phyloP scores from a whole-genome alignment of 35 echinoderm and acorn worm species.

The Strongylocentrotus purpuratus region DNA sequence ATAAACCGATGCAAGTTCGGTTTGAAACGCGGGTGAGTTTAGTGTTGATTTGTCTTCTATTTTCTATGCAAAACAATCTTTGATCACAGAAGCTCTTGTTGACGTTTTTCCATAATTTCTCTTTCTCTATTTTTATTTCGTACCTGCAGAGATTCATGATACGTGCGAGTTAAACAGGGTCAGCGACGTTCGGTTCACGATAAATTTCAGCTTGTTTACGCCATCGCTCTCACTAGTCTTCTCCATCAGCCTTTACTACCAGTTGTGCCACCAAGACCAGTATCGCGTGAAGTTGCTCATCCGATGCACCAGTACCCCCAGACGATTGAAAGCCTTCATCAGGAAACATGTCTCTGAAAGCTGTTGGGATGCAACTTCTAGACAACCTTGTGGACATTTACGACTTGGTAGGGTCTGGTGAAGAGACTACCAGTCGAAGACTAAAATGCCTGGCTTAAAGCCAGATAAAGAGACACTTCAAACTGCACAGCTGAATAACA shows the following conservation, averaged over 20 bases:
- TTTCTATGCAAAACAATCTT: no score
- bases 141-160: constrained; percentile 12
- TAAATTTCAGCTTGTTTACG: constrained; percentile 14
- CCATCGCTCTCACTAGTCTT: background rate
- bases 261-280: background rate
- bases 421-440: background rate
- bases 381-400: background rate
- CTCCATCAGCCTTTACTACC: background rate
- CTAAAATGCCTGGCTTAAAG: background rate
- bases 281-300: background rate
- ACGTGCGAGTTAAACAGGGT: constrained; percentile 31
- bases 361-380: background rate
- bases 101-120: background rate
- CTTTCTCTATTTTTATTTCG: background rate
- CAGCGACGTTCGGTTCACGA: background rate
- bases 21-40: no score
- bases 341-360: background rate
- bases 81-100: no score
- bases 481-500: constrained; percentile 32
- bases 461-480: constrained; percentile 8
- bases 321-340: background rate
- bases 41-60: no score
- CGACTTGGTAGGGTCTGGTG: background rate
- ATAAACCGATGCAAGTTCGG: no score
- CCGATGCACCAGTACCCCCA: background rate